phyloP scores from a whole-genome alignment of 92 coral and sea anemone species.

The Palythoa heliodiscus region DNA sequence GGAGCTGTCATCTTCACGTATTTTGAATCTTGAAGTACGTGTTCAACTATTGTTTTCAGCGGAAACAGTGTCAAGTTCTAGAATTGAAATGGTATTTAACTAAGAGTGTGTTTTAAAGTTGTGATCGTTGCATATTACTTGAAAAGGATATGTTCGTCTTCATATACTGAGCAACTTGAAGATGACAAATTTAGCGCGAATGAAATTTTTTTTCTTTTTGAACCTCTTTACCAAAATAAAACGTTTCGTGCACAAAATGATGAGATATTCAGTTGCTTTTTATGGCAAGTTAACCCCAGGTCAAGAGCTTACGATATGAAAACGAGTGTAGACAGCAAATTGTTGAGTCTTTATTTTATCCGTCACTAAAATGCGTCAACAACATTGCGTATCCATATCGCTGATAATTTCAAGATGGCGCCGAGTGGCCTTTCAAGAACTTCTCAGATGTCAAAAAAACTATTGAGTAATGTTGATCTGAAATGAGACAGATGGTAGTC shows the following conservation, averaged over 20 bases:
- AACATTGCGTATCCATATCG: conserved; percentile 29
- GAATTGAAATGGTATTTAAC: conserved; percentile 3
- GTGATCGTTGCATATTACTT: not conserved
- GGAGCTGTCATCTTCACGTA: not conserved
- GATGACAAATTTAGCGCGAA: not conserved
- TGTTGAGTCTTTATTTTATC: conserved; percentile 39
- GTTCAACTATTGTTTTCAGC: conserved; percentile 28
- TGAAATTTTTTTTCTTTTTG: not conserved
- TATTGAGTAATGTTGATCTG: not conserved
- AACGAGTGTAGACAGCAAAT: conserved; percentile 31
- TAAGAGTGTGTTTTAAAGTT: not conserved
- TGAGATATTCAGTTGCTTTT: conserved; percentile 1
- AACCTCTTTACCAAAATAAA: not conserved
- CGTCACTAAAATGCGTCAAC: conserved; percentile 39
- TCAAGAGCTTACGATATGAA: conserved; percentile 40
- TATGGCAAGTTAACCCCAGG: conserved; percentile 28
- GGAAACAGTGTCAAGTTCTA: conserved; percentile 32
- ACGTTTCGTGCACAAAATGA: conserved; percentile 25
- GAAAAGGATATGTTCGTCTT: conserved; percentile 1
- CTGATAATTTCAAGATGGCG: conserved; percentile 38
- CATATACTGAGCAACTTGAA: not conserved
- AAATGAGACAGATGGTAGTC: not conserved
- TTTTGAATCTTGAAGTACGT: conserved; percentile 1
- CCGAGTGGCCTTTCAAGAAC: conserved; percentile 37
- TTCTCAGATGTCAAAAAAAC: conserved; percentile 12